These are phyloP conservation scores for Chelonia mydas DNA, from an alignment of 2,797 vertebrate species.

Conservation along the genomic window DNA sequence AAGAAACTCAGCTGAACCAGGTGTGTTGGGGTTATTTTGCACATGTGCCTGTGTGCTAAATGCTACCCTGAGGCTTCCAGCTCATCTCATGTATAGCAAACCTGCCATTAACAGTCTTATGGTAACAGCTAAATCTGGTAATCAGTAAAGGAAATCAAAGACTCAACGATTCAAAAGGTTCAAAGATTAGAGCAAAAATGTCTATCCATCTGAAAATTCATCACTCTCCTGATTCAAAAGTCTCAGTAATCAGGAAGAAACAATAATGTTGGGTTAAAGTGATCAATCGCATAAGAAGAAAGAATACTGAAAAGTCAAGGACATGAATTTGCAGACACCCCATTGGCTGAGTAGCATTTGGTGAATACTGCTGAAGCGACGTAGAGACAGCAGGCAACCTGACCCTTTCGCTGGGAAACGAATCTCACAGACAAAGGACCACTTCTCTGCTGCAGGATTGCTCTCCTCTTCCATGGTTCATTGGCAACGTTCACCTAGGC, in stretches of 20 bases:
- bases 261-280: fast-evolving
- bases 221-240: not conserved
- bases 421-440: fast-evolving
- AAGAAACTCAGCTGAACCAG: not conserved
- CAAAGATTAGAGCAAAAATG: fast-evolving
- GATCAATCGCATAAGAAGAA: not conserved
- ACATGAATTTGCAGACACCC: not conserved
- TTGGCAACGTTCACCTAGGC: not conserved
- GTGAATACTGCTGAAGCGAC: not conserved
- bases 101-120: not conserved
- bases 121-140: not conserved
- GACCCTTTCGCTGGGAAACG: not conserved
- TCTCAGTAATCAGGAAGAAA: not conserved
- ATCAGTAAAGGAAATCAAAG: not conserved
- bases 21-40: not conserved
- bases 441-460: not conserved
- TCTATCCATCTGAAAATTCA: not conserved
- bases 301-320: not conserved
- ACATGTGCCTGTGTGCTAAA: not conserved
- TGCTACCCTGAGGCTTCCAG: not conserved
- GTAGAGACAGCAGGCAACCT: not conserved
- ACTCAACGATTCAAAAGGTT: fast-evolving
- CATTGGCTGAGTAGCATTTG: not conserved
- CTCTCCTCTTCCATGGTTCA: not conserved
- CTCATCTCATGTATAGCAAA: not conserved